These are phyloP conservation scores for Micrastur ruficollis DNA, from an alignment of 2,797 vertebrate genomes.

Conservation along the genomic window DNA sequence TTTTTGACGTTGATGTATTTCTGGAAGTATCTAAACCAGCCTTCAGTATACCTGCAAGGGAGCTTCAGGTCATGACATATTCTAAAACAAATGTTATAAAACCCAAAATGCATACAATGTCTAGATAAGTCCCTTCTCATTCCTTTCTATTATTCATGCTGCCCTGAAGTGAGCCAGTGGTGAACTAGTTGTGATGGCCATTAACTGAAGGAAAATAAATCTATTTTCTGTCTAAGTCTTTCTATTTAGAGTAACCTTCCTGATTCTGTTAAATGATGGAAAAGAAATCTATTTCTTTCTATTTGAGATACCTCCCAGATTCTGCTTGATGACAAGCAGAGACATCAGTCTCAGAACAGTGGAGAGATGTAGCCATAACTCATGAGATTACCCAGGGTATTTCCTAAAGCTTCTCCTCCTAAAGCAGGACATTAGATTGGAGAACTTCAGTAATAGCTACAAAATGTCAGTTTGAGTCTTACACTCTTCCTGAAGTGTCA, in stretches of 20 bases:
- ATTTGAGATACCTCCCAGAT: neutral
- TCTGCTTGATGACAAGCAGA: neutral
- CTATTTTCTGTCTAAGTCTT: neutral
- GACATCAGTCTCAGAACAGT: neutral
- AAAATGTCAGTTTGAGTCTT: neutral
- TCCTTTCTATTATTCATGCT: neutral
- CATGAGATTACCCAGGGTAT: neutral
- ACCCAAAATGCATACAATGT: neutral
- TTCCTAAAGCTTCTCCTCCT: neutral
- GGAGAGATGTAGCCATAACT: neutral
- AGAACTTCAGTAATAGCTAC: neutral
- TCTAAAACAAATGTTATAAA: neutral
- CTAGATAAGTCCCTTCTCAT: neutral
- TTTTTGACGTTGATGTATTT: neutral
- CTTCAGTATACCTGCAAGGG: neutral
- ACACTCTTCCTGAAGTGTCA: neutral
- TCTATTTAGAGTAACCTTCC: neutral
- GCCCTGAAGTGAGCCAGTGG: neutral
- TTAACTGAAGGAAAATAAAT: neutral
- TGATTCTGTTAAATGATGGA: neutral
- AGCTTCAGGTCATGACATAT: neutral
- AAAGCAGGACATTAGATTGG: neutral
- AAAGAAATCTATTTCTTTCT: neutral
- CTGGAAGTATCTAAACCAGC: neutral
- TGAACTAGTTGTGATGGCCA: rapidly evolving